phyloP scores from a whole-genome alignment of 2,113 vertebrate species.

The Tichodroma muraria region DNA sequence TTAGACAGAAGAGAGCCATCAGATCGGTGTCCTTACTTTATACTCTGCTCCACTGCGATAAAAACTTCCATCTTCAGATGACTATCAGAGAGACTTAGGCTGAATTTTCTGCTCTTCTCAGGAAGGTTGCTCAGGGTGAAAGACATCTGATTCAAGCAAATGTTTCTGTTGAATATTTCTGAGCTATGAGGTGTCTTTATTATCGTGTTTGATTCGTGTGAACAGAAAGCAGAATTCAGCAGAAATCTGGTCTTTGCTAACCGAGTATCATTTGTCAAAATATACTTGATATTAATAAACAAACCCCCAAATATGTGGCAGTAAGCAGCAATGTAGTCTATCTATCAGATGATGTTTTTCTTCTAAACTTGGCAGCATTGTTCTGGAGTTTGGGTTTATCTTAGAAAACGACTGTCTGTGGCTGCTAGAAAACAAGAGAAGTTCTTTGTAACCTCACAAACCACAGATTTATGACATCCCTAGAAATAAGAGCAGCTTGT shows the following conservation, averaged over 20 bases:
- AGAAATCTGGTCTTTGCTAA: not conserved
- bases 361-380: not conserved
- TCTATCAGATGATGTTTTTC: not conserved
- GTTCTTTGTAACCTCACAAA: not conserved
- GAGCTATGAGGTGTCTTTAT: not conserved
- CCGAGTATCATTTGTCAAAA: not conserved
- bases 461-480: not conserved
- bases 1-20: constrained; percentile 24
- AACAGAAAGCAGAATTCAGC: not conserved
- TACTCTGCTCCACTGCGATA: not conserved
- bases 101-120: constrained; percentile 12
- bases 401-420: not conserved
- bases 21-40: not conserved
- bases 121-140: constrained; percentile 17
- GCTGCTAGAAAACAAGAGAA: not conserved
- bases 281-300: not conserved
- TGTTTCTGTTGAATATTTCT: not conserved
- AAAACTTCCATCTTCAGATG: not conserved
- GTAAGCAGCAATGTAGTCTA: not conserved
- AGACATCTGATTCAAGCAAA: constrained; percentile 7
- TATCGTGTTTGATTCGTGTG: not conserved
- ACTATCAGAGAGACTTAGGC: not conserved
- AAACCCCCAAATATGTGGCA: not conserved
- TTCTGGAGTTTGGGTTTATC: not conserved
- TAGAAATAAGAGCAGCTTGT: not conserved